These are phyloP conservation scores for Ophiothrix spiculata DNA, from an alignment of 35 echinoderm and acorn worm species.

Conservation along the genomic window DNA sequence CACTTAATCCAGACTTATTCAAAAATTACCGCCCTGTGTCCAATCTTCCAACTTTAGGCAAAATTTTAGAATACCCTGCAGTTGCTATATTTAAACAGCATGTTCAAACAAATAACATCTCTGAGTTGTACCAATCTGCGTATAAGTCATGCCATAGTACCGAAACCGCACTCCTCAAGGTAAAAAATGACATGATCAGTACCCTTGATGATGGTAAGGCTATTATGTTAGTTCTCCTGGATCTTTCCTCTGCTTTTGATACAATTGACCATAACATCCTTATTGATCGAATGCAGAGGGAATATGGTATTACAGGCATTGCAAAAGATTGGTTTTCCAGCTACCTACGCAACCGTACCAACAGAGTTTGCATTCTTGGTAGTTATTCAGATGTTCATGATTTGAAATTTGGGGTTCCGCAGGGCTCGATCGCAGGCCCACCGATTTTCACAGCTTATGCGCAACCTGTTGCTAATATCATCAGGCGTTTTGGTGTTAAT, in stretches of 20 bases:
- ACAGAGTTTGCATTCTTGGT: constrained; percentile 21
- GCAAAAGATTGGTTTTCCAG: constrained; percentile 19
- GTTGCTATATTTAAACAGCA: constrained; percentile 15
- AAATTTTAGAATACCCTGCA: constrained; percentile 35
- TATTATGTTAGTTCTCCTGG: not conserved
- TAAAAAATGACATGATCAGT: constrained; percentile 28
- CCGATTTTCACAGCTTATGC: constrained; percentile 19
- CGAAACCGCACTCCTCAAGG: constrained; percentile 22
- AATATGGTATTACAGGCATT: constrained; percentile 23
- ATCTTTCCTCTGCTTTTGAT: not conserved
- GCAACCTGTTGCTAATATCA: constrained; percentile 27
- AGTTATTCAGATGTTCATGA: not conserved
- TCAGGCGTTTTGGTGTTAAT: constrained; percentile 29
- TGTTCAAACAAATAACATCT: constrained; percentile 17
- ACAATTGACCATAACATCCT: constrained; percentile 42
- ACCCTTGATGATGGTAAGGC: constrained; percentile 7
- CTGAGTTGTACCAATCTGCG: constrained; percentile 13
- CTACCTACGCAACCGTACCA: constrained; percentile 20
- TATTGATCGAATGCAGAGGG: constrained; percentile 2
- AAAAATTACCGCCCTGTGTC: constrained; percentile 40
- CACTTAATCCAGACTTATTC: constrained; percentile 32
- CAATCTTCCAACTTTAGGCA: constrained; percentile 26
- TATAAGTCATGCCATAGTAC: constrained; percentile 16
- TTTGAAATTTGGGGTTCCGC: not conserved
- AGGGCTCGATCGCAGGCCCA: constrained; percentile 11